A percentile compares a stretch with the other conserved stretches of the same genome.
phyloP scores from a whole-genome alignment of 1,140 invertebrate species.

The Pteromalus puparum region DNA sequence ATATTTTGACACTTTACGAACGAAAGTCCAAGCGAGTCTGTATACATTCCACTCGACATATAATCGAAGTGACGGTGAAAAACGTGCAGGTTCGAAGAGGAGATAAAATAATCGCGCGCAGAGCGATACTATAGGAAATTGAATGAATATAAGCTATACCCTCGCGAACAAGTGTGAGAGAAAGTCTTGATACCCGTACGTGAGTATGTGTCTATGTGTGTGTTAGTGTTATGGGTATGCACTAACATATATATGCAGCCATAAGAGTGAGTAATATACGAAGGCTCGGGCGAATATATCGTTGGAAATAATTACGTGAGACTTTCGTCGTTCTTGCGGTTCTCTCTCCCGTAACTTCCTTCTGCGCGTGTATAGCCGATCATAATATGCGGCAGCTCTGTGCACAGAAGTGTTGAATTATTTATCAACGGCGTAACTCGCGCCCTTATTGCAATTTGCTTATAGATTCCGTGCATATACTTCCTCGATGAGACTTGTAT shows the following conservation, averaged over 20 bases:
- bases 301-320: slow-evolving; percentile 34
- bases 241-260: not conserved
- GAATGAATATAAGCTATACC: not conserved
- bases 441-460: slow-evolving; percentile 15
- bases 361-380: too few relatives aligned
- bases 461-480: not conserved
- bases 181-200: slow-evolving; percentile 15
- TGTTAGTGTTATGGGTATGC: not conserved
- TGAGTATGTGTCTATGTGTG: not conserved
- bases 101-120: not conserved
- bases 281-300: not conserved
- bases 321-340: not conserved
- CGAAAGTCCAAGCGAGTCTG: not conserved
- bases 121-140: slow-evolving; percentile 15
- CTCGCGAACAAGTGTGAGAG: slow-evolving; percentile 16
- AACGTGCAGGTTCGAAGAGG: not conserved
- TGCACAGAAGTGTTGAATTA: slow-evolving; percentile 25
- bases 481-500: too few relatives aligned
- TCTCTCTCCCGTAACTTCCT: not conserved
- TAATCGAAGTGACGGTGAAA: not conserved
- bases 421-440: slow-evolving; percentile 6
- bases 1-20: slow-evolving; percentile 15
- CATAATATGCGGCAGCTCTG: not conserved
- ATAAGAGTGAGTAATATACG: not conserved
- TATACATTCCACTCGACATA: not conserved